phyloP scores from a whole-genome alignment of 2,113 vertebrate species.

The Platycercus adscitus region DNA sequence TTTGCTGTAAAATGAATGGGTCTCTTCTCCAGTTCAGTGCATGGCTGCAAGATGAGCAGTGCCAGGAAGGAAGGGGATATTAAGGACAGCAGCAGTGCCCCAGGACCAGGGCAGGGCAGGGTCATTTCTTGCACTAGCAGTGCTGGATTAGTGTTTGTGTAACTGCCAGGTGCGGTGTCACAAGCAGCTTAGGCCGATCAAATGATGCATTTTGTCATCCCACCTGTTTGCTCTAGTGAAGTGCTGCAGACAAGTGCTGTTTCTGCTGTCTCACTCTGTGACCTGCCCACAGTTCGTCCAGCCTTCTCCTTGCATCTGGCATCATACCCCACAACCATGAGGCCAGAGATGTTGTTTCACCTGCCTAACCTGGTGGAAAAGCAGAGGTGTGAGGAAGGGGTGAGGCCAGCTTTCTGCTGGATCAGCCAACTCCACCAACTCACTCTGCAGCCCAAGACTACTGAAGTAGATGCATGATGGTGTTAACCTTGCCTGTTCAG shows the following conservation, averaged over 20 bases:
- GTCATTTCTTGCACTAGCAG: neutral
- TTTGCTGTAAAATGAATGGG: neutral
- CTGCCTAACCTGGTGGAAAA: neutral
- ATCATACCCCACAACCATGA: neutral
- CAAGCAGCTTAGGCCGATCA: neutral
- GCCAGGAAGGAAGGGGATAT: neutral
- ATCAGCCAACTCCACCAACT: neutral
- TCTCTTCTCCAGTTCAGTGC: neutral
- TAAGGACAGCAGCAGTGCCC: neutral
- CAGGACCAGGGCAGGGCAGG: neutral
- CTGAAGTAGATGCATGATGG: neutral
- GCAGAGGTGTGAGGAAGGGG: accelerated
- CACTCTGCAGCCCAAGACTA: neutral
- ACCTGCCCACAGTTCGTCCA: neutral
- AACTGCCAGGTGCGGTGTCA: neutral
- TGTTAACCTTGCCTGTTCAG: neutral
- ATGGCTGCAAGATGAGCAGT: neutral
- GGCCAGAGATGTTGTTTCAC: neutral
- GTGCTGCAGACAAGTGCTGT: neutral
- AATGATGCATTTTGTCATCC: neutral
- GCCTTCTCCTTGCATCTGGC: neutral
- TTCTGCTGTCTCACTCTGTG: neutral
- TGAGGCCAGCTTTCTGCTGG: neutral
- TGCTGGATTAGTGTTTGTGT: neutral
- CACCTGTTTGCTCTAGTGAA: neutral